Conservation (phyloP, 2,888 invertebrate species). For the Drosophila rubida region DNA sequence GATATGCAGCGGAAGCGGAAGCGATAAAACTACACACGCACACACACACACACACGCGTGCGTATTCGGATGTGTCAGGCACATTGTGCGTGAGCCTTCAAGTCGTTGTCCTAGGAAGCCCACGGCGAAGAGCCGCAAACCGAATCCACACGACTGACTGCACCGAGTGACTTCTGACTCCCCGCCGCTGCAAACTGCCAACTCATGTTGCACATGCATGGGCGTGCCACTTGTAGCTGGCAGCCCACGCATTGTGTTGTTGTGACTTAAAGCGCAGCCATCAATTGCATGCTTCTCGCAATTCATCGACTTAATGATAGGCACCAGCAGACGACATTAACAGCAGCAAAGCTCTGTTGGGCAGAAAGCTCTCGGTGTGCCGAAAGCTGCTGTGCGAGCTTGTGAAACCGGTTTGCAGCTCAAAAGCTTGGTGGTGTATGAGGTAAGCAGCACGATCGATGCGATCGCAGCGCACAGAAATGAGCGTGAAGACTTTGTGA, state of each 20-base stretch:
- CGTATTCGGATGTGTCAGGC: too few species aligned
- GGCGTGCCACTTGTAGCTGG: background rate
- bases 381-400: slow-evolving; percentile 27
- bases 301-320: background rate
- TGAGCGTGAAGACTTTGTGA: slow-evolving; percentile 82
- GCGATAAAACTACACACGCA: slow-evolving; percentile 54
- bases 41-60: background rate
- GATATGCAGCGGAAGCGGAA: slow-evolving; percentile 69
- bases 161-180: background rate
- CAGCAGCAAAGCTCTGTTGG: slow-evolving; percentile 21
- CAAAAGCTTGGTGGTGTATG: slow-evolving; percentile 61
- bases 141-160: background rate
- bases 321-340: background rate
- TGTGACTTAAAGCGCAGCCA: background rate
- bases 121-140: slow-evolving; percentile 13
- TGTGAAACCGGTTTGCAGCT: slow-evolving; percentile 19
- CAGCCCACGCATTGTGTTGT: background rate
- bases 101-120: slow-evolving; percentile 17
- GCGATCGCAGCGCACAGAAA: slow-evolving; percentile 73
- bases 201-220: background rate
- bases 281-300: background rate
- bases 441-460: slow-evolving; percentile 72
- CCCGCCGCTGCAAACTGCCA: background rate
- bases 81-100: background rate
- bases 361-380: slow-evolving; percentile 10